Base-by-base conservation (phyloP, 2,113 vertebrate species). In the Zosterops pallidus region DNA sequence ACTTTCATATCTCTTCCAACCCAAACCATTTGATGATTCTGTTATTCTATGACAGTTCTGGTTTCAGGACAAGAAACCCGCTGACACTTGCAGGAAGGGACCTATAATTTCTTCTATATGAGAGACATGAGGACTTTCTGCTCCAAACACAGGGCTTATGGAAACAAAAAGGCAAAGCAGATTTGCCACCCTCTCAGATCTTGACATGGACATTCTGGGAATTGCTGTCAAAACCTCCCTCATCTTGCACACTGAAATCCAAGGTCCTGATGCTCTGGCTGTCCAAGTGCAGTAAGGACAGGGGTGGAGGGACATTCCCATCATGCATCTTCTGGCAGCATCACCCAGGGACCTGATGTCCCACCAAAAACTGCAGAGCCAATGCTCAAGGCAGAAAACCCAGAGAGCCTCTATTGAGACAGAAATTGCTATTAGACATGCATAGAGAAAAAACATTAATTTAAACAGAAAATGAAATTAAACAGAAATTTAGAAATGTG, bases 391-490 rank as follows among this genome's bases (percentile, higher is more conserved):
- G 64, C 71, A 90, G 68, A 92, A 80, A 88, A 69, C 55, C 42
- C 68, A 59, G 72, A 53, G 50, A 70, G 9, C 26, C 2, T 77
- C 64, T 55, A 1, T 12, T 21, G 68, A 26, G 50, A 92, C 29
- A 77, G 42, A 55, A 81, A 74, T 69, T 1, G 2, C 49, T 86
- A 35, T 41, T 77, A 94, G 77, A 49, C 46, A 69, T 67, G 50
- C 65, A 69, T 65, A 50, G 57, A 71, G 84, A 92, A 93, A 68
- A 78, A 89, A 4, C 83, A 84, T 87, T 86, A 70, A 79, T 89
- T 91, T 92, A 56, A 92, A 78, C 8, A 68, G 41, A 92, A 90
- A 92, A 95, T 92, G 4, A 86, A 91, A 96, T 96, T 96, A 95
- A 91, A 82, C n/a, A 56, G 70, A 91, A 83, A 92, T 92, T 89